Base-by-base conservation (phyloP, 2,888 invertebrate genomes). In the Limnephilus lunatus region DNA sequence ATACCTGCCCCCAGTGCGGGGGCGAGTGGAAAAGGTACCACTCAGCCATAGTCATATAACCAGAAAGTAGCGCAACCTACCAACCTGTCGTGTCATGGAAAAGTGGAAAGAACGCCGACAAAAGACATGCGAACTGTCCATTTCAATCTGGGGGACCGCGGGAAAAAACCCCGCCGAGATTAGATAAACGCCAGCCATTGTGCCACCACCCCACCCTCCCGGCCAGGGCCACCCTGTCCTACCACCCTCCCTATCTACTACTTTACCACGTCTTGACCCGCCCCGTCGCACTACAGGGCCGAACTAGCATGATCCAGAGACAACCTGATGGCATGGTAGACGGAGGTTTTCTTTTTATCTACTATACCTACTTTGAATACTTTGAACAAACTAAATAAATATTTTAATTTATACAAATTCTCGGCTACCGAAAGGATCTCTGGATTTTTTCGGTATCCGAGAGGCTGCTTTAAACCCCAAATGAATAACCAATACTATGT, bases 231-330 rank as follows among this genome's bases (percentile, higher is more conserved):
- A 94, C 85, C 89, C 91, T 68, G 12, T 32, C 90, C 30, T 85
- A 86, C 53, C 95, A 95, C 95, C 95, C 95, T 30, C 53, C 85
- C 91, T 53, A 32, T 83, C 82, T 35, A 31, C 32, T 83, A 19
- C 82, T 83, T 25, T 15, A 25, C 85, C 35, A 25, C 85, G 80
- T 81, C 89, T 32, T 68, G 48, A 44, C 44, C 48, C 44, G 30
- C 83, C 82, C 32, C 48, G 81, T 32, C n/a, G 87, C 81, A 85
- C 88, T 35, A 14, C 88, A 81, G 44, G 30, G 35, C 35, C 87
- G 86, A n/a, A 87, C 86, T 68, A 68, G 68, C 25, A 0, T 19
- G 5, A 25, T 25, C 68, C 25, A 48, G n/a, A 30, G 53, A 30
- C 44, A 68, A n/a, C 2, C 48, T 48, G 15, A 14, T 48, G 48